Conservation (phyloP, 2,888 invertebrate species). For the Lottia gigantea region DNA sequence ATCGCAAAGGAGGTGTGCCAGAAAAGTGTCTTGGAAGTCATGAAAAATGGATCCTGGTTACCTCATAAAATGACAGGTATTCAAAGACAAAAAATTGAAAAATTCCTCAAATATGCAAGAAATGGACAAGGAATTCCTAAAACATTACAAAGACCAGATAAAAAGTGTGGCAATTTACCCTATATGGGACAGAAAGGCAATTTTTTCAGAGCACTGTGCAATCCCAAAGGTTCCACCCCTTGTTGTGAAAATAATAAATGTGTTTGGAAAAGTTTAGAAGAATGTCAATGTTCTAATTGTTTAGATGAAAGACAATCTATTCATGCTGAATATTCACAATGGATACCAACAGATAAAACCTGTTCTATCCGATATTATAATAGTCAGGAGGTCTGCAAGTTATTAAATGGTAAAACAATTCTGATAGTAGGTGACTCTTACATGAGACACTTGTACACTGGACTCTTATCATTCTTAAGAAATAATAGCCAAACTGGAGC, state of each 20-base stretch:
- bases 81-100: background rate
- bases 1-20: too few species aligned
- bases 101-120: background rate
- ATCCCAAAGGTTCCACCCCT: background rate
- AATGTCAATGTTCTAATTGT: background rate
- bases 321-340: conserved; percentile 2
- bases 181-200: background rate
- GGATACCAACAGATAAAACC: background rate
- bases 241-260: conserved; percentile 4
- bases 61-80: background rate
- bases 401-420: background rate
- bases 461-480: background rate
- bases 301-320: background rate
- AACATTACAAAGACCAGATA: background rate
- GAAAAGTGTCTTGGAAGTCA: background rate
- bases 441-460: background rate
- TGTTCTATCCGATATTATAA: background rate
- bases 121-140: background rate
- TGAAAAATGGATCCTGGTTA: background rate
- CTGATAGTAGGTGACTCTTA: background rate
- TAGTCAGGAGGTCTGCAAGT: background rate
- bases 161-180: background rate
- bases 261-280: background rate
- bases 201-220: background rate
- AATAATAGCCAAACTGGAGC: background rate